Evolutionary conservation across 2,797 vertebrate genomes (phyloP).

Genomic region (Channallabes apus): DNA sequence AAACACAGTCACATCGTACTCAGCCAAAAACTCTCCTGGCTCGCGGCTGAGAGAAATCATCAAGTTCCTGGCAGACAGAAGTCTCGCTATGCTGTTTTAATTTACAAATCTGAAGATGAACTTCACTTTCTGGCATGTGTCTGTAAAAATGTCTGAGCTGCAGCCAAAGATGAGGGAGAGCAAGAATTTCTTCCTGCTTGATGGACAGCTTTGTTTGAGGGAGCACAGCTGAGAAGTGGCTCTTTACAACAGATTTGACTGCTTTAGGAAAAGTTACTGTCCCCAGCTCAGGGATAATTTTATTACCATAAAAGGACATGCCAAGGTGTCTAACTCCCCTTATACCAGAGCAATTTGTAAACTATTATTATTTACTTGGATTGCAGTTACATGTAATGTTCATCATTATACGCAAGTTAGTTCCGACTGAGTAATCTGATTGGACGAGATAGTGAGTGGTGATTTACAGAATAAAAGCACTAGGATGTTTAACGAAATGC

Average conservation of each 20-base stretch:
- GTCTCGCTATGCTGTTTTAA: constrained; percentile 13
- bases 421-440: no score
- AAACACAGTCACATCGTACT: constrained; percentile 34
- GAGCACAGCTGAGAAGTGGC: constrained; percentile 23
- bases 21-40: constrained; percentile 40
- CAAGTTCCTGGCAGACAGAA: constrained; percentile 4
- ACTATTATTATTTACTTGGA: neutral
- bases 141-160: constrained; percentile 3
- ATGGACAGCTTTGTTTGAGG: constrained; percentile 37
- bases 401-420: no score
- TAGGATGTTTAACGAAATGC: no score
- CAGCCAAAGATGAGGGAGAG: constrained; percentile 12
- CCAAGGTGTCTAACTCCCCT: neutral
- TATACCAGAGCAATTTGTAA: neutral
- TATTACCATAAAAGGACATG: neutral
- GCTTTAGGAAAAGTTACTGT: neutral
- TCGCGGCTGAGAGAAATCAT: constrained; percentile 7
- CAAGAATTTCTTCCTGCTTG: constrained; percentile 17
- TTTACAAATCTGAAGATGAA: constrained; percentile 19
- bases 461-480: no score
- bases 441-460: no score
- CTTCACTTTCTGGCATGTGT: constrained; percentile 24
- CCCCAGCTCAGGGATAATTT: neutral
- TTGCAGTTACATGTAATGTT: neutral
- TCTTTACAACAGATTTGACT: neutral